Base-by-base conservation (phyloP, 1,140 invertebrate species). In the Tetramorium parvispinum region DNA sequence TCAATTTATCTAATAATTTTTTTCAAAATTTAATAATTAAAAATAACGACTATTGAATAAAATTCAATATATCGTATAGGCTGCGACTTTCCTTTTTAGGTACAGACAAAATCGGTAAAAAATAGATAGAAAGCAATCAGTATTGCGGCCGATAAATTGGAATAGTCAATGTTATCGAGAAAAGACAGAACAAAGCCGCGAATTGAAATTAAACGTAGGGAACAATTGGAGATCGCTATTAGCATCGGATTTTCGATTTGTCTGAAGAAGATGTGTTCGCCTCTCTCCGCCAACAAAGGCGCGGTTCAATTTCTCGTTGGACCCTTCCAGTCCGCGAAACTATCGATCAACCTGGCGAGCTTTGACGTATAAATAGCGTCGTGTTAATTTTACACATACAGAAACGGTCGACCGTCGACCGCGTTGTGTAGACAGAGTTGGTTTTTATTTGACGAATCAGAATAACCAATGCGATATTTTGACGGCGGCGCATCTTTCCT, bases 231-330 rank as follows among this genome's bases (percentile, higher is more conserved):
- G 55, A 24, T 73, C 53, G 88, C 71, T 90, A 89, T 89, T 87
- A 87, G 59, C 83, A 66, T 65, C 11, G 59, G 18, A 73, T 57
- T 87, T 70, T 70, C 73, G 85, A 85, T 87, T 89, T 79, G 77
- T 82, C 71, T 53, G 75, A 65, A 86, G 73, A 57, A 77, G 49
- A 32, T 32, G 32, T 32, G 24, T 46, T 57, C 55, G 43, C 51
- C 59, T 32, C 61, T 59, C 55, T 87, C 21, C 43, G 24, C 32
- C 78, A 57, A 89, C 85, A 89, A 90, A 90, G 79, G 68, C 86
- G 81, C 88, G 68, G 85, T 87, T 89, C 88, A 87, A 89, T 87
- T 89, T 90, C 85, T 76, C 49, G 70, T 88, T 85, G 59, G 78
- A 81, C 89, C 82, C 71, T 88, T 86, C 82, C 77, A 71, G 27